phyloP scores from a whole-genome alignment of 2,797 vertebrate genomes.

The Chelonia mydas region DNA sequence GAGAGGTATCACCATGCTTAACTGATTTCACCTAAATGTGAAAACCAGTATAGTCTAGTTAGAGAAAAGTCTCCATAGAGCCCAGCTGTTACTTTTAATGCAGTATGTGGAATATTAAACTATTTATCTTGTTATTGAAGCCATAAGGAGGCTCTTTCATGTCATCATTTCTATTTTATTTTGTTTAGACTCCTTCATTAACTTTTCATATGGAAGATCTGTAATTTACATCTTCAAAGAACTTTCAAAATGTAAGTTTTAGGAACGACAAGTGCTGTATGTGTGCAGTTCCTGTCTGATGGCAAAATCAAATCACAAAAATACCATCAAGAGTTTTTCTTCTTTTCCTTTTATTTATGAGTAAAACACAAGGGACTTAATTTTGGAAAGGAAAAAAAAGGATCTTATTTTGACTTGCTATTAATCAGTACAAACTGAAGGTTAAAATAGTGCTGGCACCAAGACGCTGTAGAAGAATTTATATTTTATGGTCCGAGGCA shows the following conservation, averaged over 20 bases:
- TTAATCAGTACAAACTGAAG: slow-evolving; percentile 36
- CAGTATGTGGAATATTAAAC: slow-evolving; percentile 80
- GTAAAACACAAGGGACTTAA: slow-evolving; percentile 47
- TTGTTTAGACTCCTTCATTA: slow-evolving; percentile 78
- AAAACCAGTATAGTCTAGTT: background rate
- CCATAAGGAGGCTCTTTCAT: slow-evolving; percentile 79
- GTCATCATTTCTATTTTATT: slow-evolving; percentile 80
- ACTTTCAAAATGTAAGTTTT: slow-evolving; percentile 78
- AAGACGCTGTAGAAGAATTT: background rate
- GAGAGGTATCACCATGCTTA: background rate
- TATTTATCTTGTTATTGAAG: slow-evolving; percentile 81
- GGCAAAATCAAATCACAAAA: slow-evolving; percentile 55
- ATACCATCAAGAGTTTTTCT: slow-evolving; percentile 46
- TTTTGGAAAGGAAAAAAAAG: background rate
- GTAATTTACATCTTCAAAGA: slow-evolving; percentile 76
- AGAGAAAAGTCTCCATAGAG: slow-evolving; percentile 52
- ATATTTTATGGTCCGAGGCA: background rate
- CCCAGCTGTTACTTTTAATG: slow-evolving; percentile 76
- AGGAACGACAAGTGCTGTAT: slow-evolving; percentile 66
- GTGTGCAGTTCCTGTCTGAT: slow-evolving; percentile 54
- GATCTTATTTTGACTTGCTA: slow-evolving; percentile 55
- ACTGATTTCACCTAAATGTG: background rate
- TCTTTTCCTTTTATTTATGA: slow-evolving; percentile 65
- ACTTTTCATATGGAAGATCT: slow-evolving; percentile 79
- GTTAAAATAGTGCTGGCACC: background rate